These are phyloP conservation scores for Pseudomyrmex flavicornis DNA, from an alignment of 1,140 invertebrate genomes.

Conservation along the genomic window DNA sequence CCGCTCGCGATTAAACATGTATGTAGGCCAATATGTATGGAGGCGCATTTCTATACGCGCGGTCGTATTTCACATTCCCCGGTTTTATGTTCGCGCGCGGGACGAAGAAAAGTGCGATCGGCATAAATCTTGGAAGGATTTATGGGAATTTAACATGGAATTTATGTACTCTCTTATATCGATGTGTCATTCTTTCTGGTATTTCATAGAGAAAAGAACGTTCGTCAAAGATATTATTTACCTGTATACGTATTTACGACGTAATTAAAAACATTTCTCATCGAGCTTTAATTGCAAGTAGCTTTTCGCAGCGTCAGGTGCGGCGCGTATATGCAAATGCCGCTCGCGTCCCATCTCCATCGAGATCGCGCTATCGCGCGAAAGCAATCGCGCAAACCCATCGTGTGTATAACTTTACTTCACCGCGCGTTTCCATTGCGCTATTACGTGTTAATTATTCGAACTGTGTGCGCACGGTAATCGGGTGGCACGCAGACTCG, in stretches of 20 bases:
- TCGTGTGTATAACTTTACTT: not conserved
- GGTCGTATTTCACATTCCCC: conserved; percentile 31
- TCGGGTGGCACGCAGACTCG: not conserved
- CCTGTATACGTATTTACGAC: not conserved
- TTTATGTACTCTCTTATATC: not conserved
- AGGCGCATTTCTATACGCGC: conserved; percentile 1
- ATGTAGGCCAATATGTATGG: not conserved
- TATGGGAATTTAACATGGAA: conserved; percentile 22
- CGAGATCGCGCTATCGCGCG: not conserved
- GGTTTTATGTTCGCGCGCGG: not conserved
- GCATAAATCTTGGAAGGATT: conserved; percentile 22
- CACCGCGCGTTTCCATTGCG: conserved; percentile 1
- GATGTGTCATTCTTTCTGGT: not conserved
- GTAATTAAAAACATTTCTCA: conserved; percentile 6
- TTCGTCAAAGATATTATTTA: not conserved
- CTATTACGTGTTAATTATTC: conserved; percentile 58
- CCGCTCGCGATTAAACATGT: conserved; percentile 32
- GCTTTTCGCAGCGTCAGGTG: not conserved
- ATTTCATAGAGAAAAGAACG: not conserved
- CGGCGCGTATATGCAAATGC: not conserved
- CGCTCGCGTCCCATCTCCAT: not conserved
- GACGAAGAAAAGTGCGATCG: conserved; percentile 2
- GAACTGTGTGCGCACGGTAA: conserved; percentile 1
- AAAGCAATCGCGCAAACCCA: conserved; percentile 5
- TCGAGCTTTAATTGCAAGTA: conserved; percentile 7